Evolutionary conservation across 1,140 invertebrate species (phyloP), one percentile per base, ranked within the genome.

Genomic region (Phocides pigmalion): DNA sequence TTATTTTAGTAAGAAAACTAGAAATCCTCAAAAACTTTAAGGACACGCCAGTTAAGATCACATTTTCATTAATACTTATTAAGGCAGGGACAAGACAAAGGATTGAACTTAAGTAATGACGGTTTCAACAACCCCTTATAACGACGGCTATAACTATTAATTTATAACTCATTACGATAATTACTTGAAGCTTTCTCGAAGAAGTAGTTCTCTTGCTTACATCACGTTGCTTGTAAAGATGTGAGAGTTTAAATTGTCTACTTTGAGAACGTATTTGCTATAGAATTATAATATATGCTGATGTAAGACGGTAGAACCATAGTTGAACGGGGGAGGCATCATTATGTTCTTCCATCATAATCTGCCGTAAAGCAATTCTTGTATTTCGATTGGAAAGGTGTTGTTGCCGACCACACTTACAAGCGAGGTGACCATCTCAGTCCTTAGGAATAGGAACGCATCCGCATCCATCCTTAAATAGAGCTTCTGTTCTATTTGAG

Each of bases 21-120:
- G 14, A 11, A 32, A 3, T 5, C 14, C 35, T 51, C 15, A 51
- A 51, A 35, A 51, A 51, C 20, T 50, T 32, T n/a, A 50, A 25
- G 19, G 19, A 15, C 4, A 20, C n/a, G 12, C 51, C 37, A 56
- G 39, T 56, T 20, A 16, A 56, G 17, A 56, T 56, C 20, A 39
- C 50, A 37, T 41, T 20, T 56, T 62, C 65, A 79, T 76, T 74
- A 76, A 70, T 74, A 74, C 53, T 69, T 47, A 74, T 77, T 73
- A 72, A 58, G 64, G 28, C 46, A 59, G 39, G 66, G 64, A 56
- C 54, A 71, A 74, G 74, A 80, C 68, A 77, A 77, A 72, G 74
- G 67, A 67, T 58, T 63, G 63, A 68, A 66, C 49, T 66, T 61
- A 50, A 61, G 37, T 63, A 63, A 70, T 68, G 50, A 67, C 54